These are phyloP conservation scores for Monochamus alternatus DNA, from an alignment of 2,888 invertebrate genomes.

Conservation along the genomic window DNA sequence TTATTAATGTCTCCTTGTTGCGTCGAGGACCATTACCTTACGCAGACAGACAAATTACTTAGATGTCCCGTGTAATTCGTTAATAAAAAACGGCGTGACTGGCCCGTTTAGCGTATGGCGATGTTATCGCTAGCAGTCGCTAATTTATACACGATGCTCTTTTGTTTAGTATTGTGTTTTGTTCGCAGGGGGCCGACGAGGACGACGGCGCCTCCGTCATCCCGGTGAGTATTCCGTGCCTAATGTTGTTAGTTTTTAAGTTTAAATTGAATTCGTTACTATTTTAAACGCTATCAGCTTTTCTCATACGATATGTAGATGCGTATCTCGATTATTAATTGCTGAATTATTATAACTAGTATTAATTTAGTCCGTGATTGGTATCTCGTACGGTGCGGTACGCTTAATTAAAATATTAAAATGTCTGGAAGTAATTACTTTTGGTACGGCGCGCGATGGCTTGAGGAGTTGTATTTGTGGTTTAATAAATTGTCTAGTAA, in stretches of 20 bases:
- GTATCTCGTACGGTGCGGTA: constrained; percentile 54
- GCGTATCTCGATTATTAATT: constrained; percentile 59
- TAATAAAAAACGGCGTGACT: constrained; percentile 69
- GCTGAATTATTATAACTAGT: constrained; percentile 58
- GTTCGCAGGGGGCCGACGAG: constrained; percentile 80
- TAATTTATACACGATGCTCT: constrained; percentile 70
- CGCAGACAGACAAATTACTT: constrained; percentile 66
- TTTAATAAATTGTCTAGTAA: constrained; percentile 49
- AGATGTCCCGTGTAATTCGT: constrained; percentile 67
- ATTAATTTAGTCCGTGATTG: constrained; percentile 57
- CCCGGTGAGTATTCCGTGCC: constrained; percentile 77
- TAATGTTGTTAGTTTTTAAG: constrained; percentile 39
- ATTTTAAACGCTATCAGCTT: constrained; percentile 43
- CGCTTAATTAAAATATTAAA: constrained; percentile 58
- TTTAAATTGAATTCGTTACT: constrained; percentile 48
- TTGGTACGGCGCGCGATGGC: constrained; percentile 29
- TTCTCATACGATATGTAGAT: constrained; percentile 54
- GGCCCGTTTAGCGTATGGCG: constrained; percentile 68
- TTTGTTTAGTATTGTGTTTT: constrained; percentile 70
- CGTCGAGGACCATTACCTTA: constrained; percentile 19
- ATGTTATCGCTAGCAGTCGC: constrained; percentile 66
- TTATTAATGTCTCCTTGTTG: background rate
- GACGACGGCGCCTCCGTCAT: constrained; percentile 81
- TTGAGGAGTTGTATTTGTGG: constrained; percentile 37
- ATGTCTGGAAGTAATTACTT: constrained; percentile 50